Evolutionary conservation across 2,888 invertebrate species (phyloP), one percentile per base, ranked within the genome.

Genomic region (Ophioninae sp.): DNA sequence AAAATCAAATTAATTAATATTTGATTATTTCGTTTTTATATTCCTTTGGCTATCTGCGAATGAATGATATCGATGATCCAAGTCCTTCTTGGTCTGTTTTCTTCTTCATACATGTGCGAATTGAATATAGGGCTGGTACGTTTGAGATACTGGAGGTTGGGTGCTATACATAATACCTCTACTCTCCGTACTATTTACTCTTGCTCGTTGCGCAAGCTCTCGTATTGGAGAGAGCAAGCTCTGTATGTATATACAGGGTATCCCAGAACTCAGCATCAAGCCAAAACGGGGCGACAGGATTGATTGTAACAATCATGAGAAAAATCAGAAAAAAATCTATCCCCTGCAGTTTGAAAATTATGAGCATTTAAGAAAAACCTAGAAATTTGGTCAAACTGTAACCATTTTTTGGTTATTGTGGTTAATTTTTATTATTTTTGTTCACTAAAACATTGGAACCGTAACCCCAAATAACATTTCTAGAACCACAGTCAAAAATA

Each of bases 141-240:
- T 71, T 79, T 39, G 65, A 84, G 65, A 56, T 81, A 81, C 75
- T 64, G 78, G 74, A 61, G 56, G n/a, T 59, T 76, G 61, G 56
- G 22, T 51, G 65, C 61, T 63, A 41, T 64, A 79, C 58, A 58
- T 61, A 69, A 56, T 78, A 39, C 63, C 22, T 69, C 51, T 64
- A 41, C 64, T 23, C 56, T 74, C 64, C 79, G 72, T 37, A 79
- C 23, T 84, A 67, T 75, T 84, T 44, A 67, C 56, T 71, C 81
- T 78, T 64, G 41, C 44, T 51, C 74, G 67, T 84, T 84, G 78
- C 83, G 78, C 81, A 81, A 81, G 78, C 74, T 63, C 22, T 78
- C 63, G 63, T 61, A 69, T 75, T 58, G 63, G 64, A 61, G 69
- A 71, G 41, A 78, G 67, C 81, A 71, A 78, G 65, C 61, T 69